A percentile compares a stretch with the other conserved stretches of the same genome.
phyloP scores from a whole-genome alignment of 2,113 vertebrate species.

The Phycodurus eques region DNA sequence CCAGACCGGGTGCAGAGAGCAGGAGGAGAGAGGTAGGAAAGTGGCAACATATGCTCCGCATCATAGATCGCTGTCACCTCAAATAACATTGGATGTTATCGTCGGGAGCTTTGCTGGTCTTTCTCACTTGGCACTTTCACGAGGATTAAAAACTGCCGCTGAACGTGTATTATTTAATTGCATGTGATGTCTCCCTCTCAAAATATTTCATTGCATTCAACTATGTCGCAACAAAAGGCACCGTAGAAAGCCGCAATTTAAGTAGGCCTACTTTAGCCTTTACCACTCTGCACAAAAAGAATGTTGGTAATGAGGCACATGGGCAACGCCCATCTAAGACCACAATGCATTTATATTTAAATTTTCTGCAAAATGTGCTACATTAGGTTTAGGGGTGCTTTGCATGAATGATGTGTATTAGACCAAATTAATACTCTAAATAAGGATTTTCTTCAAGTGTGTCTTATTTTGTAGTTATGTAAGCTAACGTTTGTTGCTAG shows the following conservation, averaged over 20 bases:
- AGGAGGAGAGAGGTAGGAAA: constrained; percentile 84
- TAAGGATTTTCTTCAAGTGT: not conserved
- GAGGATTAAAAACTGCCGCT: too few species aligned
- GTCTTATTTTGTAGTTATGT: not conserved
- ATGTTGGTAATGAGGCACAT: constrained; percentile 31
- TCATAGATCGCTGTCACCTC: not conserved
- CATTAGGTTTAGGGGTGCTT: not conserved
- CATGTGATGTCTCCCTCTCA: not conserved
- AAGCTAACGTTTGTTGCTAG: not conserved
- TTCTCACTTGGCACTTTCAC: constrained; percentile 5
- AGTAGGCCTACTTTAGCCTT: not conserved
- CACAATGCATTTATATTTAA: constrained; percentile 3
- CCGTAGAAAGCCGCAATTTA: not conserved
- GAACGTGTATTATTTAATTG: not conserved
- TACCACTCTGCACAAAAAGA: constrained; percentile 8
- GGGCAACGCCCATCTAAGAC: constrained; percentile 40
- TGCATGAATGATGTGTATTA: not conserved
- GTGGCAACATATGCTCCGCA: not conserved
- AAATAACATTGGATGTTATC: constrained; percentile 34
- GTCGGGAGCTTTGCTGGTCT: constrained; percentile 6
- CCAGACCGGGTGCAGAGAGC: constrained; percentile 84
- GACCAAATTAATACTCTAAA: not conserved
- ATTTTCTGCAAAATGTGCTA: not conserved
- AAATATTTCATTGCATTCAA: not conserved
- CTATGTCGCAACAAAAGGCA: not conserved